These are phyloP conservation scores for Hormaphis cornu DNA, from an alignment of 1,140 invertebrate species.

Conservation along the genomic window DNA sequence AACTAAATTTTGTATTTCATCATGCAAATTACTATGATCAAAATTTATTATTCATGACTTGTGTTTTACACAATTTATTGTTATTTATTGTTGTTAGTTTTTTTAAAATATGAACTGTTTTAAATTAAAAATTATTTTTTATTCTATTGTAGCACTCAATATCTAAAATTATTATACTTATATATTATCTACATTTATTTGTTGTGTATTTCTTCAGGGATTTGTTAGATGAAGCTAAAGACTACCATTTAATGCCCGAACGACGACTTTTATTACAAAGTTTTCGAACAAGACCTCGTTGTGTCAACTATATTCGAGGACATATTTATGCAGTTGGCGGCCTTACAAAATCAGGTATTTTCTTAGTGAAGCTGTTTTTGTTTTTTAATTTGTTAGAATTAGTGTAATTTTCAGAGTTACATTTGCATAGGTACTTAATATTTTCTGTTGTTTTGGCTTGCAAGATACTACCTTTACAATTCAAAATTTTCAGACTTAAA, in stretches of 20 bases:
- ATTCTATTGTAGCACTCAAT: not conserved
- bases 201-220: conserved; percentile 47
- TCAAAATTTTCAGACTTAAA: no score
- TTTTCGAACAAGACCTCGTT: conserved; percentile 64
- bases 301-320: conserved; percentile 63
- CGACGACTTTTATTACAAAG: conserved; percentile 63
- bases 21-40: no score
- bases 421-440: no score
- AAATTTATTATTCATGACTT: no score
- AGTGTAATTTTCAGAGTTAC: no score
- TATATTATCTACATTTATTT: not conserved
- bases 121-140: no score
- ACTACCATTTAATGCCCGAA: conserved; percentile 78
- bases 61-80: no score
- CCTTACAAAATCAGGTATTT: conserved; percentile 62
- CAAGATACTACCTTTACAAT: no score
- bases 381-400: not conserved
- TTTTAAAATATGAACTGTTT: no score
- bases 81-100: no score
- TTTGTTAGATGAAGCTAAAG: conserved; percentile 71
- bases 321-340: conserved; percentile 84
- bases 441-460: no score
- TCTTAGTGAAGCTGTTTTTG: not conserved
- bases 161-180: not conserved
- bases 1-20: no score